Evolutionary conservation across 2,797 vertebrate genomes (phyloP), one percentile per base, ranked within the genome.

Genomic region (Eutrigla gurnardus): DNA sequence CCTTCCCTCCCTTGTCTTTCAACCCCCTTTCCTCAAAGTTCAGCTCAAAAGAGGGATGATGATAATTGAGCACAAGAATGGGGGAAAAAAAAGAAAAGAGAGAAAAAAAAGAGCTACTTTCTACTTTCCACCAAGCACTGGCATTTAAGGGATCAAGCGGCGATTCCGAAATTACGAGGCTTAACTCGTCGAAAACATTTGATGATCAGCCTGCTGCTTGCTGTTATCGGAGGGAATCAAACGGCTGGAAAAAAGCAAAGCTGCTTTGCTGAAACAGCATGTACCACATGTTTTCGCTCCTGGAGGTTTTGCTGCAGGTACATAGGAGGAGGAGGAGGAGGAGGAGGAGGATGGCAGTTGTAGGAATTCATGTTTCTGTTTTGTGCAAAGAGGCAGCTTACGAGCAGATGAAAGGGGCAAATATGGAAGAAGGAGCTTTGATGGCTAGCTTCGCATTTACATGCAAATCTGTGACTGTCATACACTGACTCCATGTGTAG

Each of bases 21-120:
- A 70, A 36, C 65, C 62, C 68, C 39, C 49, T 73, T 57, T 81
- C 77, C 79, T 81, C 81, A 82, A 82, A 88, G 88, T 87, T 60
- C 61, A 70, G 84, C 77, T 90, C 79, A 83, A 88, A 88, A 78
- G 82, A 70, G 64, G 83, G 88, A 92, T 90, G 83, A 89, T 83
- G 82, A 85, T 85, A 72, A 86, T 88, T 68, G 25, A 83, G 78
- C 71, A 70, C 72, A 71, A 86, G 86, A 91, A 90, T 81, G 68
- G 73, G 77, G 72, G 8, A 3, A 68, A 63, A 55, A 9, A n/a
- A 42, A 46, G 10, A 7, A 7, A 32, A 14, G 5, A 5, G 17
- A 33, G n/a, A 25, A 40, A 61, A 63, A 25, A 86, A 78, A 82
- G 55, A 80, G 75, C 73, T 78, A 86, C 81, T 87, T 88, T 87